These are phyloP conservation scores for Gavia stellata DNA, from an alignment of 2,113 vertebrate species.

Conservation along the genomic window DNA sequence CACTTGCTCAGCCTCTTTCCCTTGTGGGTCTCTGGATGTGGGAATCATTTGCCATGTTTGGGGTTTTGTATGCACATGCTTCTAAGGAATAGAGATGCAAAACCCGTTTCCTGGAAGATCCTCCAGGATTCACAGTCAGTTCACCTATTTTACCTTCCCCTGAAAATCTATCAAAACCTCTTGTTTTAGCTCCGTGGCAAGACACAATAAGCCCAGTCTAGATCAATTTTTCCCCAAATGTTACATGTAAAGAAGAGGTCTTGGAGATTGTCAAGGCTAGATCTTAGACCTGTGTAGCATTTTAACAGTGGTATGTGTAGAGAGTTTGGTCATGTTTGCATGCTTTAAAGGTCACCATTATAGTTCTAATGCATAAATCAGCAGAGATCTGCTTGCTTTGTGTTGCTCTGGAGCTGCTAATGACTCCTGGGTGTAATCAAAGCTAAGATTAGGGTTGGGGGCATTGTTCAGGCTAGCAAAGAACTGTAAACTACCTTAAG, in stretches of 20 bases:
- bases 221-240: neutral
- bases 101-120: neutral
- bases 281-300: neutral
- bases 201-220: neutral
- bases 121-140: neutral
- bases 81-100: neutral
- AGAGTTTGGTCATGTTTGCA: too few relatives aligned
- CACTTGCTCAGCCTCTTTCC: neutral
- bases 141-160: neutral
- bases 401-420: neutral
- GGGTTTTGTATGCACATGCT: neutral
- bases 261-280: neutral
- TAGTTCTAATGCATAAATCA: neutral
- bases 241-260: neutral
- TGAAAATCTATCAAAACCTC: neutral
- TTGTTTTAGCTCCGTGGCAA: neutral
- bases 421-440: neutral
- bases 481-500: neutral
- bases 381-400: neutral
- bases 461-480: neutral
- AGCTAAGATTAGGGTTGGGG: neutral
- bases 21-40: accelerated
- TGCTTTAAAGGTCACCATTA: neutral
- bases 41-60: neutral
- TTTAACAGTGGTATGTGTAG: too few relatives aligned